Base-by-base conservation (phyloP, 1,140 invertebrate species). In the Heliothis virescens region DNA sequence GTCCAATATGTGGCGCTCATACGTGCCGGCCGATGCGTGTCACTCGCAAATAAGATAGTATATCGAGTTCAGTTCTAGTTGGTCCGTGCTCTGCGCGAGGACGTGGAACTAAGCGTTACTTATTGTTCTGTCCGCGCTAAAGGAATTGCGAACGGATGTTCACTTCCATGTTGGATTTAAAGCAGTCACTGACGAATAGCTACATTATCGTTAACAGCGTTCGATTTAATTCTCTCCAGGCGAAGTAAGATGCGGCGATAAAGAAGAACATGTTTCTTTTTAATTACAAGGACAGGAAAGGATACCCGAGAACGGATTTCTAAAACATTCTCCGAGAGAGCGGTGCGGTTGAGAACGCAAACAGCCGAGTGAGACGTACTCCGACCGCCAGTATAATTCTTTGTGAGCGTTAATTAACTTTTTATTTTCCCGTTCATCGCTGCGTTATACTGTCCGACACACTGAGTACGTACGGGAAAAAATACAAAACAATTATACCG, bases 401-500 rank as follows among this genome's bases (percentile, higher is more conserved):
- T 83, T 62, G 82, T 60, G 80, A 62, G 83, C 83, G 76, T 84
- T 86, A 86, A 88, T 86, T 88, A 88, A 86, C 83, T 85, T 88
- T 88, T 88, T 88, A 88, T 85, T 85, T 81, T 83, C 75, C 83
- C 69, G 73, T 77, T 79, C 81, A 80, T 84, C 75, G 69, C 79
- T 63, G 71, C 77, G 73, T 69, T 78, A 81, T 65, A 78, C 76
- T 76, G 80, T 80, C 74, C 47, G 74, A 76, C 59, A 76, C 60
- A 76, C 47, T 76, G 60, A 76, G 65, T 76, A 76, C 60, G 47
- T 65, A 76, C 74, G 73, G 57, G 47, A 83, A 85, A 83, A 84
- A 86, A 88, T 82, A 85, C 80, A 81, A 88, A 86, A 90, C 83
- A 89, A 89, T 87, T 86, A 86, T 80, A 85, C 83, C 86, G 78